Conservation (phyloP, 2,888 invertebrate species). For the Oligia latruncula region DNA sequence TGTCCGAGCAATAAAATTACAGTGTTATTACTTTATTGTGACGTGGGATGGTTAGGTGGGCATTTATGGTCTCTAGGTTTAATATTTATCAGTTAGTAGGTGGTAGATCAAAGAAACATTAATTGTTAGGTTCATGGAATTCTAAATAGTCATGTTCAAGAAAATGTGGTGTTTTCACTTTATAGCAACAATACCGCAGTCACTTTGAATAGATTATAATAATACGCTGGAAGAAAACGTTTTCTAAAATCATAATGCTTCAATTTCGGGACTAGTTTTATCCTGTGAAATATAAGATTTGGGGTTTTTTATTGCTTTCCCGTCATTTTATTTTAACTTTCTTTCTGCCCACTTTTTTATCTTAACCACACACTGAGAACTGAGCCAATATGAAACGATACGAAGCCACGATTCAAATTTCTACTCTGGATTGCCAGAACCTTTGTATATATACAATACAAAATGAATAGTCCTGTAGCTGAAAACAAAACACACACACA, state of each 20-base stretch:
- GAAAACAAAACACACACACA: neutral
- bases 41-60: neutral
- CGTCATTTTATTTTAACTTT: neutral
- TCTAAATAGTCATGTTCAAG: neutral
- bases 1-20: neutral
- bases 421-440: neutral
- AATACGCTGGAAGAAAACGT: neutral
- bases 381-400: neutral
- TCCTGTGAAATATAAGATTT: neutral
- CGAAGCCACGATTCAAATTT: neutral
- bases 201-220: neutral
- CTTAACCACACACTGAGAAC: neutral
- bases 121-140: neutral
- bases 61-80: neutral
- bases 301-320: neutral
- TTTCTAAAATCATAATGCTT: neutral
- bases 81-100: neutral
- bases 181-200: neutral
- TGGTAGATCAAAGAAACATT: neutral
- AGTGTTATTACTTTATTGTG: slow-evolving; percentile 14
- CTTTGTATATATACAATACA: neutral
- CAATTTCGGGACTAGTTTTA: neutral
- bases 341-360: neutral
- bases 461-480: neutral
- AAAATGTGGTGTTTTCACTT: neutral